Evolutionary conservation across 2,797 vertebrate genomes (phyloP).

Genomic region (Pagetopsis macropterus): DNA sequence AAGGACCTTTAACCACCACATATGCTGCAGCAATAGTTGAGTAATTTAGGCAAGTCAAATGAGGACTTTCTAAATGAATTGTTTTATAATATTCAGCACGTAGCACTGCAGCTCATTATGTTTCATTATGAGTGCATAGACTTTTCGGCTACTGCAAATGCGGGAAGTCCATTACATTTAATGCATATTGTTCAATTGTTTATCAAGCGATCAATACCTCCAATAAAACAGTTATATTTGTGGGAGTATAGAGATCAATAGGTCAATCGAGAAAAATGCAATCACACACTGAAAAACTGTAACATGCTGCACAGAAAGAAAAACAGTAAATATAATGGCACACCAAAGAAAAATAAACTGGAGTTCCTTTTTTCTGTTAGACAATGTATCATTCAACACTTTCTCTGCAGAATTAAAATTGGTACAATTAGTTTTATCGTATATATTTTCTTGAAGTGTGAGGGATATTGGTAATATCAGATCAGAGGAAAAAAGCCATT

Average conservation of each 20-base stretch:
- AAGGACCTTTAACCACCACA: constrained; percentile 7
- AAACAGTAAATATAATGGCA: constrained; percentile 29
- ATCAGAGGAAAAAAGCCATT: constrained; percentile 33
- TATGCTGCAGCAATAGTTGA: neutral
- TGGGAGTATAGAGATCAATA: neutral
- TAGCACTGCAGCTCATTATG: neutral
- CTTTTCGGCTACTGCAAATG: neutral
- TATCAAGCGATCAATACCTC: neutral
- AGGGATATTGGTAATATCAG: constrained; percentile 19
- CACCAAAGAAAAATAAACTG: constrained; percentile 10
- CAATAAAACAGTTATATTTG: neutral
- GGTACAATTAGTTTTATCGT: neutral
- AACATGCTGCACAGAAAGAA: constrained; percentile 45
- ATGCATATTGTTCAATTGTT: neutral
- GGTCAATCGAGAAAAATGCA: constrained; percentile 8
- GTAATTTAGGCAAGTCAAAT: neutral
- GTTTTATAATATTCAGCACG: neutral
- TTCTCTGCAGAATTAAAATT: neutral
- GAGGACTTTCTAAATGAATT: neutral
- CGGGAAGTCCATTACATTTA: neutral
- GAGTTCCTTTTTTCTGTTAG: constrained; percentile 8
- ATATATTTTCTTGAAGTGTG: constrained; percentile 26
- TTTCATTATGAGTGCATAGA: constrained; percentile 13
- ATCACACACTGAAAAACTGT: constrained; percentile 14
- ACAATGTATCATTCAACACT: constrained; percentile 5